Evolutionary conservation across 2,113 vertebrate genomes (phyloP).

Genomic region (Rhegmatorhina hoffmannsi): DNA sequence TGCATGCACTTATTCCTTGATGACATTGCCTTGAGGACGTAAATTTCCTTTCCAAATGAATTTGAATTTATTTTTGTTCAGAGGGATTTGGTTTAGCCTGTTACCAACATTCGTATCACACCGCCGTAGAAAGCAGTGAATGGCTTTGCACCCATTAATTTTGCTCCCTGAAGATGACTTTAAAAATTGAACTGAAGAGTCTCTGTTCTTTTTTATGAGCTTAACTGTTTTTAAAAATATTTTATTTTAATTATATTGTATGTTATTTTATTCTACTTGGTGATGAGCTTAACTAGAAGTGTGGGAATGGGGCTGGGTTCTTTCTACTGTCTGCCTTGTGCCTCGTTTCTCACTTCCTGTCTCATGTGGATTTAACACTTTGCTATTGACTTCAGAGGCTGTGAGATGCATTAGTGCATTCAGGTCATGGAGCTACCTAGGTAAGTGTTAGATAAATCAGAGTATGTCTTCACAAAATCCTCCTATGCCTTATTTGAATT

Average conservation of each 20-base stretch:
- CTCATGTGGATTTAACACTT: neutral
- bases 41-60: neutral
- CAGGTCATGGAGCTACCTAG: neutral
- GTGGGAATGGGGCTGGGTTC: neutral
- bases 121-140: neutral
- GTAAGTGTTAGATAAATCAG: neutral
- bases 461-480: neutral
- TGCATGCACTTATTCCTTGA: neutral
- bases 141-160: neutral
- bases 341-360: neutral
- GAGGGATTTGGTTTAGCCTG: neutral
- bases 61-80: neutral
- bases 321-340: neutral
- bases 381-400: neutral
- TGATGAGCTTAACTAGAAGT: neutral
- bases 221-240: neutral
- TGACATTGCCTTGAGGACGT: neutral
- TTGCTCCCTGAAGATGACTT: neutral
- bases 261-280: neutral
- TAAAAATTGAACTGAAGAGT: neutral
- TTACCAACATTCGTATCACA: neutral
- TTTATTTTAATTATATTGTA: neutral
- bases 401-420: neutral
- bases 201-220: neutral
- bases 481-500: neutral